These are phyloP conservation scores for Kryptopterus vitreolus DNA, from an alignment of 2,797 vertebrate species.

Conservation along the genomic window DNA sequence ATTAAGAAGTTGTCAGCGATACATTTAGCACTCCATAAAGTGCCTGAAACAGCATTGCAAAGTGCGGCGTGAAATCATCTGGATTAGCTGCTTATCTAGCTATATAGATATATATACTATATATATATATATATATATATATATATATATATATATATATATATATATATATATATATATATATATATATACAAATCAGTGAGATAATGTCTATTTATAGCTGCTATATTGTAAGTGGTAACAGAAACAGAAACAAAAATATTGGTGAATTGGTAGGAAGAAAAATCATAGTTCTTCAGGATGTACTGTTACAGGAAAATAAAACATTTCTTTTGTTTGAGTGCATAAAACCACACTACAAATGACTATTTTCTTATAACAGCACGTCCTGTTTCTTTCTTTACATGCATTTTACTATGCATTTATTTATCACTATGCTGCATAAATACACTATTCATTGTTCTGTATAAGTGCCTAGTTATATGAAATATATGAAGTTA, in stretches of 20 bases:
- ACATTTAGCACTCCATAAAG: background rate
- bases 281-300: background rate
- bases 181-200: background rate
- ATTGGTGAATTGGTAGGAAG: background rate
- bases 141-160: too few species aligned
- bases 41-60: background rate
- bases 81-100: background rate
- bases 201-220: background rate
- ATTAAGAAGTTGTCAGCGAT: background rate
- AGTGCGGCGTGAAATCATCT: too few species aligned
- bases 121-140: too few species aligned
- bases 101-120: too few species aligned
- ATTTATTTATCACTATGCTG: background rate
- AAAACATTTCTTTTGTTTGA: background rate
- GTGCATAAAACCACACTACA: background rate
- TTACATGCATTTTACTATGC: background rate
- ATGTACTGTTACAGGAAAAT: background rate
- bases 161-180: too few species aligned
- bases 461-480: background rate
- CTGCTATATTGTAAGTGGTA: background rate
- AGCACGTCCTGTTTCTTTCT: background rate
- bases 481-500: too few species aligned
- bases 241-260: background rate
- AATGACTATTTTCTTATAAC: background rate
- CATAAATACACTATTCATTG: background rate